Percentiles rank a stretch among this genome's conserved stretches.
phyloP scores from a whole-genome alignment of 2,113 vertebrate species.

The Probosciger aterrimus region DNA sequence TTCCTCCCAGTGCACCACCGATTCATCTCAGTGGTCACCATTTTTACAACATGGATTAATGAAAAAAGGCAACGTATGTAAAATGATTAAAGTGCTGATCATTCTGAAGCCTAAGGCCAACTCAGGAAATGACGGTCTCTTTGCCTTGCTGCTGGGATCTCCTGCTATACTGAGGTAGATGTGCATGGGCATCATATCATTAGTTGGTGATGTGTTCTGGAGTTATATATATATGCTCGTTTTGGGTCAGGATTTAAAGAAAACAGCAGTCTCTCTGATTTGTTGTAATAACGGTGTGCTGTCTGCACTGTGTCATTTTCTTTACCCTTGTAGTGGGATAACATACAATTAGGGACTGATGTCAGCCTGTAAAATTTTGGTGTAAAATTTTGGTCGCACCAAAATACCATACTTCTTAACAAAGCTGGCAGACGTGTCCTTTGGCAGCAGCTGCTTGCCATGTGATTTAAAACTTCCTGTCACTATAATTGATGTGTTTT shows the following conservation, averaged over 20 bases:
- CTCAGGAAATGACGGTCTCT: neutral
- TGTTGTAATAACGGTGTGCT: constrained; percentile 61
- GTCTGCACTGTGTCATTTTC: constrained; percentile 68
- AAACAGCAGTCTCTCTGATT: constrained; percentile 6
- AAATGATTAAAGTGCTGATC: neutral
- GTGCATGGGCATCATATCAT: neutral
- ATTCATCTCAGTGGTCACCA: neutral
- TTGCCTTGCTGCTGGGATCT: neutral
- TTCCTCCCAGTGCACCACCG: neutral
- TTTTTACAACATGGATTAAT: neutral
- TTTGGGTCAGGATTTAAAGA: constrained; percentile 15
- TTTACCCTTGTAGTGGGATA: constrained; percentile 63
- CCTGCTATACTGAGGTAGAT: neutral
- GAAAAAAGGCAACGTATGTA: neutral
- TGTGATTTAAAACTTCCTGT: constrained; percentile 92
- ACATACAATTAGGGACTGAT: constrained; percentile 71
- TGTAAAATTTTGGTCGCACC: constrained; percentile 76
- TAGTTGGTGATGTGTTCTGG: neutral
- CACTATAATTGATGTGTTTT: constrained; percentile 93
- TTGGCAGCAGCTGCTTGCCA: constrained; percentile 87
- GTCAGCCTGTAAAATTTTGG: constrained; percentile 75
- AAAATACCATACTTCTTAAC: constrained; percentile 73
- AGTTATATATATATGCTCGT: neutral
- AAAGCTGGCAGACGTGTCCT: constrained; percentile 77
- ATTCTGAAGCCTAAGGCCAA: neutral